These are phyloP conservation scores for Penaeus vannamei DNA, from an alignment of 1,140 invertebrate genomes.

Conservation along the genomic window DNA sequence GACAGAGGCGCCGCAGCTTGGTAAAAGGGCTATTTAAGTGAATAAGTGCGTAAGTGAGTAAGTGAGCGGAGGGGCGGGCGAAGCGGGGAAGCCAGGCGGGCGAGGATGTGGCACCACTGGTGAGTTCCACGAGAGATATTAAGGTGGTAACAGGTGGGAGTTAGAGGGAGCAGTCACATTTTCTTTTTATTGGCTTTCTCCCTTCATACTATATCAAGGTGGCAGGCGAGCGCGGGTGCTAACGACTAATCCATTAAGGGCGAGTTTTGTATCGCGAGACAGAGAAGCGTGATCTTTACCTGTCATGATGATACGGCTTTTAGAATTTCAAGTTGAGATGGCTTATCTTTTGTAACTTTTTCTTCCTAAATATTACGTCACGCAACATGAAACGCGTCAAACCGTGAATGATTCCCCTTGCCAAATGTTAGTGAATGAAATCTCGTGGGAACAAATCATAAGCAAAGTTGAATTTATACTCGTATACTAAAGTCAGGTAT, in stretches of 20 bases:
- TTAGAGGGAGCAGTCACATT: slow-evolving; percentile 58
- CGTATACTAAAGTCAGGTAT: too few species aligned
- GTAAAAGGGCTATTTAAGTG: not conserved
- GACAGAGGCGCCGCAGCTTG: too few species aligned
- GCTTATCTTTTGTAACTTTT: too few species aligned
- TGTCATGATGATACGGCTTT: too few species aligned
- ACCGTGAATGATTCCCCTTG: too few species aligned
- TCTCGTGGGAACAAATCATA: too few species aligned
- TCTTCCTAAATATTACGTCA: too few species aligned
- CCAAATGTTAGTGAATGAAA: too few species aligned
- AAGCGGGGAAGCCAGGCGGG: not conserved
- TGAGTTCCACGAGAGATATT: slow-evolving; percentile 39
- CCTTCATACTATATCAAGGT: slow-evolving; percentile 52
- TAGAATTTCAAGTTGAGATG: too few species aligned
- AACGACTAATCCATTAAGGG: slow-evolving; percentile 20
- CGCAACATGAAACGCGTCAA: too few species aligned
- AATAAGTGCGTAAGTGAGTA: not conserved
- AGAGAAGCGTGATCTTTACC: slow-evolving; percentile 1
- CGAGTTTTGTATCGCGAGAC: not conserved
- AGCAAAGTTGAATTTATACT: too few species aligned
- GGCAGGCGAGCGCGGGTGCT: slow-evolving; percentile 21
- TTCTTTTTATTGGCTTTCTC: slow-evolving; percentile 57
- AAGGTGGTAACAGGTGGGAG: slow-evolving; percentile 60
- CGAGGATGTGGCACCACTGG: slow-evolving; percentile 14
- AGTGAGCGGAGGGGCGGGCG: not conserved